Base-by-base conservation (phyloP, 2,113 vertebrate genomes). In the Brachypodius melanocephalos region DNA sequence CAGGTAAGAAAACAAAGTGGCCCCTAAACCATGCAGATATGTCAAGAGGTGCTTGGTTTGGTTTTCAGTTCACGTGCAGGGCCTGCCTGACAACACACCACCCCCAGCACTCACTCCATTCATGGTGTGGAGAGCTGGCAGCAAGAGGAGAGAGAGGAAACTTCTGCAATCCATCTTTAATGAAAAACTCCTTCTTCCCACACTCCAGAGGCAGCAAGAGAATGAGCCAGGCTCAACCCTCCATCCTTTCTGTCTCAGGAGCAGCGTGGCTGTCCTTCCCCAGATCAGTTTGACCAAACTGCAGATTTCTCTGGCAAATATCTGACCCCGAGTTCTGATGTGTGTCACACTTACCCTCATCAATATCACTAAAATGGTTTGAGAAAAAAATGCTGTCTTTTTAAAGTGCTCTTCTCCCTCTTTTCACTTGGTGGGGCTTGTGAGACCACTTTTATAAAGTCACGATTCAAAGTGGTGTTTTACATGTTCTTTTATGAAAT, bases 1-100 rank as follows among this genome's bases (percentile, higher is more conserved):
- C 98, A 99, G 99, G 99, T 98, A 96, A 55, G 89, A 69, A 71
- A 84, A 63, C 55, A 62, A 66, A 88, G 3, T 25, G 52, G 28
- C 25, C 12, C 21, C 19, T 0, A 3, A 7, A 48, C 62, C 28
- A 34, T 32, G 14, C 42, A 82, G 51, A 2, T n/a, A 19, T 24
- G 19, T 43, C 45, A 59, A 28, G 46, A 13, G n/a, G 24, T 59
- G 32, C 34, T 71, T 65, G 59, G 16, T 74, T 81, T 62, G 45
- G 10, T 55, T 68, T 68, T 78, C 18, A 18, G 26, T 66, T 25
- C 17, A 20, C 22, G 16, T 16, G 5, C 52, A 34, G 29, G 38
- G 10, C 29, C 55, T 49, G 25, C 22, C 34, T n/a, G 72, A 24
- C 43, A 72, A n/a, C 43, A 29, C 21, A 12, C 1, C 48, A 85